A percentile compares a stretch with the other conserved stretches of the same genome.
phyloP scores from a whole-genome alignment of 2,888 invertebrate species.

The Thera obeliscata region DNA sequence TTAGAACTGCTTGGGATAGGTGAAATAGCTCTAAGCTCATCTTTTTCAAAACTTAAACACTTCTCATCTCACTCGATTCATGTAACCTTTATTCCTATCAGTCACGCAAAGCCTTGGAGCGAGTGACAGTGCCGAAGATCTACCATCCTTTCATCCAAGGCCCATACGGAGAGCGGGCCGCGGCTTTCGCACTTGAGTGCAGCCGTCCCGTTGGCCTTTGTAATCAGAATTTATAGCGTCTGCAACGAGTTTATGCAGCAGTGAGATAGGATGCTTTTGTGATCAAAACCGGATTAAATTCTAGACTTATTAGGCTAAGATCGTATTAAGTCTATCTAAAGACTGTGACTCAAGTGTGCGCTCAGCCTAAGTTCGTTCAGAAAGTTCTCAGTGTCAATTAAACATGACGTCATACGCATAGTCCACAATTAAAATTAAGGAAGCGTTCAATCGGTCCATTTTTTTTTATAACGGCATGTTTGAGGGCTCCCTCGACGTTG shows the following conservation, averaged over 20 bases:
- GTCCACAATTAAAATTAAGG: slow-evolving; percentile 1
- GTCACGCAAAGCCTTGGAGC: slow-evolving; percentile 97
- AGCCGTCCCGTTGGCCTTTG: slow-evolving; percentile 47
- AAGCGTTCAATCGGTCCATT: neutral
- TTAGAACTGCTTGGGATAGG: no score
- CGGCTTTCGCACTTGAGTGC: slow-evolving; percentile 73
- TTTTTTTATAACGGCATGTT: neutral
- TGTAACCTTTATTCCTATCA: slow-evolving; percentile 57
- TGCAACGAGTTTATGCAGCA: slow-evolving; percentile 57
- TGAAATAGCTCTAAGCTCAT: no score
- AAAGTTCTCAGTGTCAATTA: no score
- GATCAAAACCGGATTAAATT: slow-evolving; percentile 36
- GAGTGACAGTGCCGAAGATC: slow-evolving; percentile 94
- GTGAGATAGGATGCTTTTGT: slow-evolving; percentile 53
- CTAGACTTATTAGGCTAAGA: no score
- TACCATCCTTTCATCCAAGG: slow-evolving; percentile 99
- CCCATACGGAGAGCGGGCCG: slow-evolving; percentile 92
- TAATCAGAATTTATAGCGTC: slow-evolving; percentile 68
- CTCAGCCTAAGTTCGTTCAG: no score
- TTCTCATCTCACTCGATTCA: no score
- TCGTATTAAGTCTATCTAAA: no score
- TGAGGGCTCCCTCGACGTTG: neutral
- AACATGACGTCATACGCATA: neutral
- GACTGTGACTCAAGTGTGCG: no score
- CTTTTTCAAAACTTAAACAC: no score